Evolutionary conservation across 2,888 invertebrate genomes (phyloP).

Genomic region (Brenthis ino): DNA sequence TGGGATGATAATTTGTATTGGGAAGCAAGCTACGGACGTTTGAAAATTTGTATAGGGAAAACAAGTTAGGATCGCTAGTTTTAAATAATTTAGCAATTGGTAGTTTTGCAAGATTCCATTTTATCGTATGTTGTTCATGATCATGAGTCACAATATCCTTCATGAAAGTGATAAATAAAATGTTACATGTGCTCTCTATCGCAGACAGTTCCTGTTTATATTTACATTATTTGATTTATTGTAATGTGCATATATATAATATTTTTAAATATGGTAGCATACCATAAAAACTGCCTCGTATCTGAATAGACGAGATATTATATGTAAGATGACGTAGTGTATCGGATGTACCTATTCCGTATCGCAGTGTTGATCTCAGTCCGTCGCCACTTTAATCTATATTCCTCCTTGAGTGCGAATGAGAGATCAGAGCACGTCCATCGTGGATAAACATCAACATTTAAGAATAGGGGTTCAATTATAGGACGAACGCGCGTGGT

Average conservation of each 20-base stretch:
- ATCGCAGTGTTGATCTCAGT: constrained; percentile 47
- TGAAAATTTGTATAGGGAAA: too few species aligned
- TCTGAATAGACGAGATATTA: constrained; percentile 25
- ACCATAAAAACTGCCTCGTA: constrained; percentile 19
- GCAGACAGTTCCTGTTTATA: constrained; percentile 18
- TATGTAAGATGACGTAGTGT: constrained; percentile 42
- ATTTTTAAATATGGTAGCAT: background rate
- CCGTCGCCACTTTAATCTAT: constrained; percentile 43
- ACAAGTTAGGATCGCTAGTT: too few species aligned
- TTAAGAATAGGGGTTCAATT: constrained; percentile 56
- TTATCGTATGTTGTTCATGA: constrained; percentile 11
- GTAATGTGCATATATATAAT: background rate
- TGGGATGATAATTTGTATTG: too few species aligned
- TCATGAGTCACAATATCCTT: constrained; percentile 17
- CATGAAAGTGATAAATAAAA: constrained; percentile 15
- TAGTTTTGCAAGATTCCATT: constrained; percentile 12
- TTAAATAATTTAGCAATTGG: background rate
- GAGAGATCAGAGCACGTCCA: constrained; percentile 48
- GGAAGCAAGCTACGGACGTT: too few species aligned
- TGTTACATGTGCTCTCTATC: constrained; percentile 10
- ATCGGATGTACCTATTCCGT: constrained; percentile 38
- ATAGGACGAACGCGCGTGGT: constrained; percentile 54
- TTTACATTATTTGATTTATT: constrained; percentile 14
- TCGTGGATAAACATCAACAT: constrained; percentile 46
- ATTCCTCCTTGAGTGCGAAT: constrained; percentile 47